Evolutionary conservation across 1,140 invertebrate species (phyloP), one percentile per base, ranked within the genome.

Genomic region (Drosophila nebulosa): DNA sequence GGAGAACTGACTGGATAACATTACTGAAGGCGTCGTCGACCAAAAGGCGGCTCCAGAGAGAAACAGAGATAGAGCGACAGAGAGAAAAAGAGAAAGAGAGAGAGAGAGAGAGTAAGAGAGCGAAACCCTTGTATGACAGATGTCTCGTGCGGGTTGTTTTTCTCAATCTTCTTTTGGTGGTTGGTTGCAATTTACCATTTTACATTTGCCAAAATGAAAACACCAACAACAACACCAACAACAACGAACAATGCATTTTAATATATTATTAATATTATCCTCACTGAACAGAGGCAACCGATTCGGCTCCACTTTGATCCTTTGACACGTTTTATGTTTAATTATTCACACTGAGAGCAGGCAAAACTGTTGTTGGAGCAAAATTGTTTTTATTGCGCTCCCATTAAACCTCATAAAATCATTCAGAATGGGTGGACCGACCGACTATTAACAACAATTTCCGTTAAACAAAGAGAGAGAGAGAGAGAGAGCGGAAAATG

Each of bases 1-100:
- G 66, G 60, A 75, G 71, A 79, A 80, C 81, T 85, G 81, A 86
- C 75, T 74, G 66, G 61, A 61, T 67, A 62, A 59, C 73, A 65
- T 88, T 76, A 88, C 83, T 73, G 64, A 86, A 86, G 83, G 83
- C 83, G 83, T 83, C 81, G 74, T 60, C 81, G 66, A 70, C 69
- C 79, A 80, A 85, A 85, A 42, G 66, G 79, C 74, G 74, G 70
- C 70, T 64, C 65, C 76, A 68, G 39, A 32, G 26, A 51, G 61
- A 52, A 50, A 53, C 12, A 21, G 30, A 63, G 36, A 61, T 10
- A 59, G 22, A 26, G 22, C 0, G 21, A 24, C 24, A 32, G 46
- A 62, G 63, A 51, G 21, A 68, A 46, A 26, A 55, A 42, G 21
- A 55, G 65, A 64, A 67, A 60, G 72, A 50, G 51, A 52, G 4